Percentiles rank a stretch among this genome's conserved stretches.
Conservation (phyloP, 2,888 invertebrate species). For the Amphipoea oculea region DNA sequence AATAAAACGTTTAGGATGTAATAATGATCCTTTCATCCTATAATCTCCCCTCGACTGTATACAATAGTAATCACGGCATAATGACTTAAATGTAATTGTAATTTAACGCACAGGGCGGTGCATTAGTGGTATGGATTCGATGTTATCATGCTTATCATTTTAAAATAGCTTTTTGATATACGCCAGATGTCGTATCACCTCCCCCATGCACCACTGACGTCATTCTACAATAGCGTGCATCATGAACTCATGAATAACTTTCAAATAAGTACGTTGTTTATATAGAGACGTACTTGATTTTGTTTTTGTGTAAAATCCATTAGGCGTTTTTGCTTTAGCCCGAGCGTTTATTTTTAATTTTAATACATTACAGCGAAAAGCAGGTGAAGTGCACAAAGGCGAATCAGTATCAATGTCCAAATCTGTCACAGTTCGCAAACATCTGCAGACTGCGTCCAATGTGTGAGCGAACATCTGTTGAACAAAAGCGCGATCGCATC, state of each 20-base stretch:
- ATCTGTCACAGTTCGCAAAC: constrained; percentile 78
- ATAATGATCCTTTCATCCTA: constrained; percentile 73
- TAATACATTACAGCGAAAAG: constrained; percentile 52
- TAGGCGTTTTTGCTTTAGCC: constrained; percentile 17
- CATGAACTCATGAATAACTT: constrained; percentile 61
- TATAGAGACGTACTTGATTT: constrained; percentile 24
- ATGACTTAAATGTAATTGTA: constrained; percentile 86
- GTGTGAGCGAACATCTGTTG: constrained; percentile 85
- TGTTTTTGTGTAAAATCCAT: constrained; percentile 44
- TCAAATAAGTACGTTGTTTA: constrained; percentile 41
- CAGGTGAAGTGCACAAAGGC: constrained; percentile 65
- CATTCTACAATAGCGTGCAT: constrained; percentile 54
- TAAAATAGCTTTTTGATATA: constrained; percentile 84
- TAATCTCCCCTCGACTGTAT: constrained; percentile 72
- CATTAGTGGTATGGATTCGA: constrained; percentile 77
- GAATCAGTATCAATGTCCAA: constrained; percentile 74
- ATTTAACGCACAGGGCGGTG: constrained; percentile 85
- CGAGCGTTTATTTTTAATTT: constrained; percentile 47
- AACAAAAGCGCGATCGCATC: constrained; percentile 71
- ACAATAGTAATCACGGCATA: constrained; percentile 82
- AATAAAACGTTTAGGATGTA: constrained; percentile 69
- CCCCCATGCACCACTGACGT: constrained; percentile 70
- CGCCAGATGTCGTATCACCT: constrained; percentile 83
- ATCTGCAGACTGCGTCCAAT: constrained; percentile 78
- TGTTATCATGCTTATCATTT: constrained; percentile 87